These are phyloP conservation scores for Andrena cerasifolii DNA, from an alignment of 1,140 invertebrate species.

Conservation along the genomic window DNA sequence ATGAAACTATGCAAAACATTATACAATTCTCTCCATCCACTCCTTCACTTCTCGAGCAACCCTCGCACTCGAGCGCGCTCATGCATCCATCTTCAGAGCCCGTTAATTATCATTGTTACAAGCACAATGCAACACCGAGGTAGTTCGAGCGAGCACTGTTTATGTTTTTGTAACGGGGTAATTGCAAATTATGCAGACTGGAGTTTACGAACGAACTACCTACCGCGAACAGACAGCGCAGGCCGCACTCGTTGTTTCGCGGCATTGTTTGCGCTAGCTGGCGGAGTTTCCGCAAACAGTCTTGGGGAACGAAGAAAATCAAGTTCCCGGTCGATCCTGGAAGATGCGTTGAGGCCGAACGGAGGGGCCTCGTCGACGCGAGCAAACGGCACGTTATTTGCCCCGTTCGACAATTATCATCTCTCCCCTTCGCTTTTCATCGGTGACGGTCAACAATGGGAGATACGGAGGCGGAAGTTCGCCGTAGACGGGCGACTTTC, in stretches of 20 bases:
- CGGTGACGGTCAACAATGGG: neutral
- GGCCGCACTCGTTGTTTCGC: neutral
- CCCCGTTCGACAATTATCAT: slow-evolving; percentile 16
- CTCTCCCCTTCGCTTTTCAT: no score
- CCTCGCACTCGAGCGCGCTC: no score
- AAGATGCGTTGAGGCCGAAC: neutral
- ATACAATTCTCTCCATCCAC: no score
- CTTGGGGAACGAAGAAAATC: neutral
- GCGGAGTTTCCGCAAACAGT: slow-evolving; percentile 2
- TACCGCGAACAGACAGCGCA: neutral
- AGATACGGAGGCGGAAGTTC: neutral
- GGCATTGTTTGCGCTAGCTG: neutral
- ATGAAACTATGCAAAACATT: no score
- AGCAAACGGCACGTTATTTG: slow-evolving; percentile 11
- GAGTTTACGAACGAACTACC: neutral
- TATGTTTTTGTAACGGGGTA: slow-evolving; percentile 1
- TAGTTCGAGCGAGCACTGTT: neutral
- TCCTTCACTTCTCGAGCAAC: no score
- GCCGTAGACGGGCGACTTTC: neutral
- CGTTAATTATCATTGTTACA: neutral
- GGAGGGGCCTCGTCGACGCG: neutral
- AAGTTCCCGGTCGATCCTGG: slow-evolving; percentile 1
- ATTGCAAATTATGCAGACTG: slow-evolving; percentile 31
- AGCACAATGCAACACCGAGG: neutral
- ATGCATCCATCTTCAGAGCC: neutral